A percentile compares a stretch with the other conserved stretches of the same genome.
phyloP scores from a whole-genome alignment of 2,113 vertebrate genomes.

The Thinocorus orbignyianus region DNA sequence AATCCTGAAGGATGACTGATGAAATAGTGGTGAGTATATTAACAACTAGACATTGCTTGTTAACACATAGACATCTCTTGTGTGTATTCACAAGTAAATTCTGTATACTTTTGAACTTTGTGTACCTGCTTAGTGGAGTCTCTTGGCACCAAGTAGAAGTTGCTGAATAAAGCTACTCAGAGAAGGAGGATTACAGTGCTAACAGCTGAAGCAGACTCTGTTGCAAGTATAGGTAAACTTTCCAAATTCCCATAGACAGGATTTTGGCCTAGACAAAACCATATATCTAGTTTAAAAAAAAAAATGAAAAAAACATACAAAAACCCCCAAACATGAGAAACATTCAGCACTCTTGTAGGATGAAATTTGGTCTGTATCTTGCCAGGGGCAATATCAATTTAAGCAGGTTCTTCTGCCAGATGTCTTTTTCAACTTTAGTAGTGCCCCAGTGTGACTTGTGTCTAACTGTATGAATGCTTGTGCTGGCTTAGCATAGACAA shows the following conservation, averaged over 20 bases:
- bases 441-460: not conserved
- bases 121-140: not conserved
- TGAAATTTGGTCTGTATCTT: not conserved
- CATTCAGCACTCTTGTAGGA: not conserved
- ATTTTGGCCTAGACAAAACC: not conserved
- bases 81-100: not conserved
- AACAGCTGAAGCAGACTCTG: not conserved
- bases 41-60: not conserved
- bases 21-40: not conserved
- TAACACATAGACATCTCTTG: not conserved
- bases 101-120: not conserved
- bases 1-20: not conserved
- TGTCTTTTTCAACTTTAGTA: not conserved
- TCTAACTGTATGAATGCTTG: not conserved
- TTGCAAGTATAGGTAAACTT: not conserved
- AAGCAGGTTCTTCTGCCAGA: not conserved
- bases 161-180: not conserved
- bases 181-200: not conserved
- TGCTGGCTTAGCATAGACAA: not conserved
- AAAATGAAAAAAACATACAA: not conserved
- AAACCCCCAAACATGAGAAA: not conserved
- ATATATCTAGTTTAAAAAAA: not conserved
- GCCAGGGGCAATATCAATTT: not conserved
- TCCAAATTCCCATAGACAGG: not conserved
- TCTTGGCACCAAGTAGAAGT: not conserved